These are phyloP conservation scores for Paracanthobrama guichenoti DNA, from an alignment of 2,113 vertebrate genomes.

Conservation along the genomic window DNA sequence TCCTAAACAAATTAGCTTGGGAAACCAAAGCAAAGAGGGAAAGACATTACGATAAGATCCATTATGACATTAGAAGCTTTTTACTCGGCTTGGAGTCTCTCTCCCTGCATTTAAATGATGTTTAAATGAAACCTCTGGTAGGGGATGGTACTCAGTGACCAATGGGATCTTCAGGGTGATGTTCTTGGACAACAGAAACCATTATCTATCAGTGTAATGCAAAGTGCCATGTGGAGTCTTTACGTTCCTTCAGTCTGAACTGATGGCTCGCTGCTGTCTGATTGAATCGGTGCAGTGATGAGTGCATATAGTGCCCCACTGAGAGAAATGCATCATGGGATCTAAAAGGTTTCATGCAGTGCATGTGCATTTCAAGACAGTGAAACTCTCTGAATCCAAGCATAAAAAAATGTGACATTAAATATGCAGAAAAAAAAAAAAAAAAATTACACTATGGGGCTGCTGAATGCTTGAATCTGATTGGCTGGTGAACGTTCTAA, in stretches of 20 bases:
- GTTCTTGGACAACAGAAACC: constrained; percentile 18
- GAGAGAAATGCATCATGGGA: constrained; percentile 3
- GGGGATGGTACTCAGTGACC: constrained; percentile 14
- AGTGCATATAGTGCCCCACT: not conserved
- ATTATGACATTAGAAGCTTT: constrained; percentile 32
- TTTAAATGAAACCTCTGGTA: constrained; percentile 20
- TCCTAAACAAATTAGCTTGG: constrained; percentile 15
- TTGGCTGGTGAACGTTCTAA: too few relatives aligned
- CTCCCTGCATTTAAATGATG: constrained; percentile 17
- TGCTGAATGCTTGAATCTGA: too few relatives aligned
- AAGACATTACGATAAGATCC: constrained; percentile 30
- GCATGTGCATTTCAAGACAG: not conserved
- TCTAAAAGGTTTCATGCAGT: not conserved
- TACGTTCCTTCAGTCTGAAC: constrained; percentile 18
- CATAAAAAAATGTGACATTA: not conserved
- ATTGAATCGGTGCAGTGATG: not conserved
- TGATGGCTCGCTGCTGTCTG: constrained; percentile 6
- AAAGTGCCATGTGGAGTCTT: constrained; percentile 20
- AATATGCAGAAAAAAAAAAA: too few relatives aligned
- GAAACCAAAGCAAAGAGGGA: constrained; percentile 13
- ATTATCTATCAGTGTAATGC: constrained; percentile 9
- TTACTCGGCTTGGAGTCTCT: constrained; percentile 16
- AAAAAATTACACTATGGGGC: too few relatives aligned
- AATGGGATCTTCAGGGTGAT: constrained; percentile 1
- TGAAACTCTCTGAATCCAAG: not conserved